Evolutionary conservation across 1,140 invertebrate species (phyloP), one percentile per base, ranked within the genome.

Genomic region (Drosophila funebris): DNA sequence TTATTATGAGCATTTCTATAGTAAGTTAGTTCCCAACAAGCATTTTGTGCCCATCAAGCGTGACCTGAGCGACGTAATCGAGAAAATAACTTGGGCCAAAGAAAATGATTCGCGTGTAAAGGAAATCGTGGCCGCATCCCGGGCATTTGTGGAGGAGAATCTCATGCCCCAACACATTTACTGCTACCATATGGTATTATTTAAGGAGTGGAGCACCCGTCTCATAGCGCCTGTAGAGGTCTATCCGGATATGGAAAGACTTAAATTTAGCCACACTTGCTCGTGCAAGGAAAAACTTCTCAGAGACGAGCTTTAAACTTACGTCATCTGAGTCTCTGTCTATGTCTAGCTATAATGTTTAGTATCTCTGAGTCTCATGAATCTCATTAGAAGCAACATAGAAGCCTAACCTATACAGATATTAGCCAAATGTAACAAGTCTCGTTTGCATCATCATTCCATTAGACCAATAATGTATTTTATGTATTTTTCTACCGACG

Each of bases 1-100:
- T 16, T 99, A 97, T 92, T 98, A 98, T 92, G 98, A 99, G 94
- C 96, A 97, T 93, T 99, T 99, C 93, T 99, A 99, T 90, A 92
- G 93, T 46, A 92, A 96, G 73, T 90, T 99, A 11, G 78, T 93
- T 69, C 95, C 97, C 11, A 94, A 94, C 88, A 92, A 94, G 79
- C 98, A 99, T 93, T 99, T 96, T 92, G 92, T 99, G 46, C 95
- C 97, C 29, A 93, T 99, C 18, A 95, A 96, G 82, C 92, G 92
- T 36, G 95, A 98, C 92, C 93, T 99, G 14, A 95, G 66, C 36
- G 95, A 99, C 93, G 93, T 99, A 18, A 92, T 96, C 5, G 94
- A 97, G 31, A 95, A 95, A 91, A 93, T 99, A 27, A 85, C 93
- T 33, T 98, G 97, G 97, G 97, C 97, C 0, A 94, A 93, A 50